Base-by-base conservation (phyloP, 2,888 invertebrate genomes). In the Caenorhabditis sp. region DNA sequence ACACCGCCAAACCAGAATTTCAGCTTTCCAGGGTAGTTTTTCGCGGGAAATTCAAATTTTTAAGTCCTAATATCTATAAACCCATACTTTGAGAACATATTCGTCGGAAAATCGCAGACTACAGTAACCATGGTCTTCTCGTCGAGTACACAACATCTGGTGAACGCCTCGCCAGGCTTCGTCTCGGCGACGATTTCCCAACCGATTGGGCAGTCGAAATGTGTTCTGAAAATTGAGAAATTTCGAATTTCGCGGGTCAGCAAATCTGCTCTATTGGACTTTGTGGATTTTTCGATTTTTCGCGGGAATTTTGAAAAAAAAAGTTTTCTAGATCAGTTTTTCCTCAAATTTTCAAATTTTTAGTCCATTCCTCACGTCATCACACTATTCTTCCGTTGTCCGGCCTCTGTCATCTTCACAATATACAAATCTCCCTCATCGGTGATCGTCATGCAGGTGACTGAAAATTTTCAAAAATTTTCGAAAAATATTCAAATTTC, bases 141-240 rank as follows among this genome's bases (percentile, higher is more conserved):
- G 64, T 91, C 90, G 28, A 87, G 76, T 10, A 82, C 63, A 44
- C 90, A 89, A 35, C 91, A 75, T 8, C 87, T 74, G 79, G 82
- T 79, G 49, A 86, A 84, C 2, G 79, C 70, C 24, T 85, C 84
- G 16, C 74, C 77, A 19, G 82, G 79, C 3, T 87, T 80, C n/a
- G 85, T 66, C 16, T 83, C 79, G n/a, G 85, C 72, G 22, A 91
- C 72, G 56, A 84, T 84, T 14, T 90, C 90, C 90, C 91, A 91
- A 2, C 89, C 91, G 31, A 90, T 73, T 1, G 90, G 91, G n/a
- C 86, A 74, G 28, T 91, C 91, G 22, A 91, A 69, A 5, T 87
- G 76, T 0, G 89, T 85, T 58, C 89, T 91, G 76, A 35, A n/a
- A n/a, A n/a, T n/a, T n/a, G n/a, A n/a, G n/a, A n/a, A 89, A 86